phyloP scores from a whole-genome alignment of 2,113 vertebrate species.

The Prionailurus bengalensis region DNA sequence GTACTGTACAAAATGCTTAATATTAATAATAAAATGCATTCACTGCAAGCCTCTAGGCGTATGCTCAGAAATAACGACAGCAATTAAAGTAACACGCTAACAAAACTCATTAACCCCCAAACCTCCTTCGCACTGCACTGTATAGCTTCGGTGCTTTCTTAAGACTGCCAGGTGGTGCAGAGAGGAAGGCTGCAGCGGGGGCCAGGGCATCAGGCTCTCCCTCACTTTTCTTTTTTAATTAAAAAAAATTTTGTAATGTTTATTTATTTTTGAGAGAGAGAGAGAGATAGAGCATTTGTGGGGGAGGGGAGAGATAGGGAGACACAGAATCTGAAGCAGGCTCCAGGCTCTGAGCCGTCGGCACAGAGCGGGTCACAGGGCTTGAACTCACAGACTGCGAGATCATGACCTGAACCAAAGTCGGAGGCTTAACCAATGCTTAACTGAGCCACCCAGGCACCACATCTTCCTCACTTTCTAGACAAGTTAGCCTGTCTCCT shows the following conservation, averaged over 20 bases:
- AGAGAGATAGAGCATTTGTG: no score
- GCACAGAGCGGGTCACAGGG: no score
- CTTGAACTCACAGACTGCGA: no score
- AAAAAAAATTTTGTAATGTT: no score
- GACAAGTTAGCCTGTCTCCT: background rate
- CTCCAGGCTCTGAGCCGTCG: no score
- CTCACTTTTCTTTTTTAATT: background rate
- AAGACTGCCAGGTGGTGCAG: conserved; percentile 5
- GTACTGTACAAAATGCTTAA: conserved; percentile 84
- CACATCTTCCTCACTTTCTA: background rate
- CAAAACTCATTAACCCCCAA: conserved; percentile 85
- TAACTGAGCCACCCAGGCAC: no score
- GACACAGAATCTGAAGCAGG: no score
- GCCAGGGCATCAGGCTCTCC: background rate
- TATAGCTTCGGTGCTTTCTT: conserved; percentile 39
- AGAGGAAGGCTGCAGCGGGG: background rate
- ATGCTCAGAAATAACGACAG: conserved; percentile 83
- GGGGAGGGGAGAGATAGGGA: no score
- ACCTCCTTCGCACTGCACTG: conserved; percentile 74
- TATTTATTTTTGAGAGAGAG: no score
- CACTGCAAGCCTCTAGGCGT: conserved; percentile 80
- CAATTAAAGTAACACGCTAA: conserved; percentile 83
- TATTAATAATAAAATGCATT: conserved; percentile 85
- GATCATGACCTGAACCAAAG: no score
- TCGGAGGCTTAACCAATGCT: no score